A percentile compares a stretch with the other conserved stretches of the same genome.
Conservation (phyloP, 2,888 invertebrate species). For the Melipona beecheii region DNA sequence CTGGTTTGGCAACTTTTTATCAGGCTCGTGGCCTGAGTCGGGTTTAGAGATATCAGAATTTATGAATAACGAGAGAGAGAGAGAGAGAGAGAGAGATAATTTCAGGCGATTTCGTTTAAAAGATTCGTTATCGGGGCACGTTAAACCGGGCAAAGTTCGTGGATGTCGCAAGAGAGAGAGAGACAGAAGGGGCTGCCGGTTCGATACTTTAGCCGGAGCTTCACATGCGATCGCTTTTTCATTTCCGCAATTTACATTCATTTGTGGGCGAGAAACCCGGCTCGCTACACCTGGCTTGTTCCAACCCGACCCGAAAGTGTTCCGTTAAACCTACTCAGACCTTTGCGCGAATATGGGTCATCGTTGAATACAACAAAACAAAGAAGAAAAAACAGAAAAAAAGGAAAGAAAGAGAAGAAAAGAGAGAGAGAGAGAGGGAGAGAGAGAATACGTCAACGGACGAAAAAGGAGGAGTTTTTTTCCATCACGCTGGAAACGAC, state of each 20-base stretch:
- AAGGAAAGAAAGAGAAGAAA: conserved; percentile 5
- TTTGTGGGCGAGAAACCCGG: conserved; percentile 62
- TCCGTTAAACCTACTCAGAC: conserved; percentile 58
- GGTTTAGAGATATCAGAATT: neutral
- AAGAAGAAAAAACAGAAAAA: conserved; percentile 24
- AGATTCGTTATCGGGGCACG: conserved; percentile 2
- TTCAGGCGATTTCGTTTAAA: conserved; percentile 1
- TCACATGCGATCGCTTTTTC: conserved; percentile 71
- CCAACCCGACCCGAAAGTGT: conserved; percentile 63
- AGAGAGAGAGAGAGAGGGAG: neutral
- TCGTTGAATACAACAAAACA: conserved; percentile 43
- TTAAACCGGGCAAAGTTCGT: conserved; percentile 43
- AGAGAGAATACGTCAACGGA: conserved; percentile 41
- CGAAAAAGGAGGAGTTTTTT: conserved; percentile 46
- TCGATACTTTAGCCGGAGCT: conserved; percentile 55
- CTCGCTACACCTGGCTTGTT: conserved; percentile 60
- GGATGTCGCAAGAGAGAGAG: conserved; percentile 29
- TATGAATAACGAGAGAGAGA: neutral
- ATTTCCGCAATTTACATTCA: conserved; percentile 74
- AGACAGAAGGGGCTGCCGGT: conserved; percentile 9
- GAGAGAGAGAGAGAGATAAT: neutral
- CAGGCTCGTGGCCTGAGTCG: neutral
- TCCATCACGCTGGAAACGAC: conserved; percentile 43
- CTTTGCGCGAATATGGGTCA: conserved; percentile 61
- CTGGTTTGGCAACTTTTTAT: neutral